These are phyloP conservation scores for Albula goreensis DNA, from an alignment of 2,113 vertebrate species.

Conservation along the genomic window DNA sequence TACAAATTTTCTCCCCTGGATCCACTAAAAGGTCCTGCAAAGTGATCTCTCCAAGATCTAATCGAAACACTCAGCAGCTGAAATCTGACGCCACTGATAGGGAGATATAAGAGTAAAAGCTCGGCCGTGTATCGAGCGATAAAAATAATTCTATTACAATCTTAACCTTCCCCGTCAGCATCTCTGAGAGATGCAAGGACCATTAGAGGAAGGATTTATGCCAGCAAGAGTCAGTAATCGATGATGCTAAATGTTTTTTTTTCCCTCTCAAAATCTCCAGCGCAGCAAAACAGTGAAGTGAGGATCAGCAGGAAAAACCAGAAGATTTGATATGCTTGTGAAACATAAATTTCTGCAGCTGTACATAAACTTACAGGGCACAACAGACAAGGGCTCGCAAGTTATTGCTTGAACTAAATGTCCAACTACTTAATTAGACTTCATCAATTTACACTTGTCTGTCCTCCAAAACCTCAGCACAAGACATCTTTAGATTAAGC, in stretches of 20 bases:
- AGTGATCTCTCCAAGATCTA: background rate
- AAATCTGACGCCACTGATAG: background rate
- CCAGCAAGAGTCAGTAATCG: background rate
- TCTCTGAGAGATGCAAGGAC: conserved; percentile 15
- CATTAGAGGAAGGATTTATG: conserved; percentile 13
- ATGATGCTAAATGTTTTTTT: conserved; percentile 19
- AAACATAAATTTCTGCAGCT: background rate
- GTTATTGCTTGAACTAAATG: background rate
- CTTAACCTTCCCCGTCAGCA: conserved; percentile 14
- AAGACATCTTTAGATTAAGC: background rate
- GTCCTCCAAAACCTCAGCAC: background rate
- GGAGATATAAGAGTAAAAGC: background rate
- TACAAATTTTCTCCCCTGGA: background rate
- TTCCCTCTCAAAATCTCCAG: background rate
- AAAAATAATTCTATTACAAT: conserved; percentile 2
- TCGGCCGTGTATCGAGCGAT: background rate
- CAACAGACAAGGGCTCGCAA: no score
- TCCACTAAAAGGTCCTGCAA: conserved; percentile 1
- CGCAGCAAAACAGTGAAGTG: background rate
- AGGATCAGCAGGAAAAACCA: background rate
- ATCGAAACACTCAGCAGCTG: background rate
- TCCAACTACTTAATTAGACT: background rate
- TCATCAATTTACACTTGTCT: background rate
- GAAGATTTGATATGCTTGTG: background rate
- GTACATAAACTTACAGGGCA: no score